Conservation (phyloP, 2,797 vertebrate genomes). For the Iguana delicatissima region DNA sequence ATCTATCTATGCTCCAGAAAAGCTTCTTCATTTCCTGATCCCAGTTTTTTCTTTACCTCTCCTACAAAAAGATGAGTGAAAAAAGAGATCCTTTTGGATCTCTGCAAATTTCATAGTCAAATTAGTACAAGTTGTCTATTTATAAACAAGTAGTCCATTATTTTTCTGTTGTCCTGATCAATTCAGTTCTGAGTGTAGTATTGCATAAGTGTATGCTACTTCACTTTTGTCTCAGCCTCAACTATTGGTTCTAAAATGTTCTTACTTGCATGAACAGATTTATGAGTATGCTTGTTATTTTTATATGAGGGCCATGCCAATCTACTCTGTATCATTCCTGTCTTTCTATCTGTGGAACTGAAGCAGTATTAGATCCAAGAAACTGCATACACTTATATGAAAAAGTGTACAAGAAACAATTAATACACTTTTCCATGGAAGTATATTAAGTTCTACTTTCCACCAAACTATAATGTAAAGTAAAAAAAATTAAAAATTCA, state of each 20-base stretch:
- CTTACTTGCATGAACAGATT: background rate
- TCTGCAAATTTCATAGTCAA: background rate
- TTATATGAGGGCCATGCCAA: no score
- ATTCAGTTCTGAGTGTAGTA: background rate
- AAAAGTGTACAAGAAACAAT: background rate
- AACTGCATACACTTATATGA: no score
- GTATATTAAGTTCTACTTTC: background rate
- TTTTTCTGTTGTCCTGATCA: background rate
- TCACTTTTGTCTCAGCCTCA: background rate
- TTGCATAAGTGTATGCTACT: background rate
- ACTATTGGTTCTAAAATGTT: background rate
- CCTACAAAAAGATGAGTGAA: no score
- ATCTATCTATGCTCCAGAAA: background rate
- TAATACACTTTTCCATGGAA: background rate
- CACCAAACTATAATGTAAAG: background rate
- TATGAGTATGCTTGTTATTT: background rate
- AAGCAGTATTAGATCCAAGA: no score
- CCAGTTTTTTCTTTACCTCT: background rate
- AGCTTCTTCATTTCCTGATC: background rate
- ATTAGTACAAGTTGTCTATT: no score
- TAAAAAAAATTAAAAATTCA: background rate
- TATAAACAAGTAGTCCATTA: background rate
- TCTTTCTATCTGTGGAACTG: no score
- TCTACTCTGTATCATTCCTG: no score
- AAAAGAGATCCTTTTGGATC: background rate